Conservation (phyloP, 2,797 vertebrate genomes). For the Chloroceryle amazona region DNA sequence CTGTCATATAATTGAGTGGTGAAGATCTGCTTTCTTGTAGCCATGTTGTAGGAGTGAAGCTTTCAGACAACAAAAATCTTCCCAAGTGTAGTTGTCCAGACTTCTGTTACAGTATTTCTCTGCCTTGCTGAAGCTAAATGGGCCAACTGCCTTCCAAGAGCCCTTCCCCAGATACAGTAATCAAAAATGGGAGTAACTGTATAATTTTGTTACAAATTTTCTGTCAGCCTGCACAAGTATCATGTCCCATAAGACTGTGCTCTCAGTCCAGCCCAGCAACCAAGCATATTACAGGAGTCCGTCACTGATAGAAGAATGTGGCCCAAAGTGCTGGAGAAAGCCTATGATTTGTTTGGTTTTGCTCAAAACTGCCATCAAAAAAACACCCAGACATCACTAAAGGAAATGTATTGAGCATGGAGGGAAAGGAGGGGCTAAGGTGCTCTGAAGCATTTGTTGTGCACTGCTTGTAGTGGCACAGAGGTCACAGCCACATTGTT, state of each 20-base stretch:
- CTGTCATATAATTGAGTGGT: not conserved
- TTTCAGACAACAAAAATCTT: not conserved
- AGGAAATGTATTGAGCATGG: slow-evolving; percentile 10
- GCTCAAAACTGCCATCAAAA: not conserved
- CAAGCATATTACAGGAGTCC: not conserved
- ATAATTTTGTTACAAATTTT: not conserved
- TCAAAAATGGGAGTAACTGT: not conserved
- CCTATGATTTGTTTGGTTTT: not conserved
- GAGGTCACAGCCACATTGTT: slow-evolving; percentile 15
- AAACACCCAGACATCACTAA: not conserved
- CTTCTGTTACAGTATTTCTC: not conserved
- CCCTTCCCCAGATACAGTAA: not conserved
- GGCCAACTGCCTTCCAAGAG: not conserved
- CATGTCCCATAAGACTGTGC: accelerated
- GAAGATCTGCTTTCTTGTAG: not conserved
- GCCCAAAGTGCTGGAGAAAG: not conserved
- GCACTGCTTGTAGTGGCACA: not conserved
- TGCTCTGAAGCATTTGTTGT: not conserved
- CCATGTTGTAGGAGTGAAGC: not conserved
- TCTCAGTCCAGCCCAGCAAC: not conserved
- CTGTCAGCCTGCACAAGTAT: not conserved
- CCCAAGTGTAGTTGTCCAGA: not conserved
- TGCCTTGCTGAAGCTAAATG: not conserved
- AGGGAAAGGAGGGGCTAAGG: not conserved
- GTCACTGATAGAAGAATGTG: not conserved